Evolutionary conservation across 1,140 invertebrate genomes (phyloP).

Genomic region (Brachionus paranguensis): DNA sequence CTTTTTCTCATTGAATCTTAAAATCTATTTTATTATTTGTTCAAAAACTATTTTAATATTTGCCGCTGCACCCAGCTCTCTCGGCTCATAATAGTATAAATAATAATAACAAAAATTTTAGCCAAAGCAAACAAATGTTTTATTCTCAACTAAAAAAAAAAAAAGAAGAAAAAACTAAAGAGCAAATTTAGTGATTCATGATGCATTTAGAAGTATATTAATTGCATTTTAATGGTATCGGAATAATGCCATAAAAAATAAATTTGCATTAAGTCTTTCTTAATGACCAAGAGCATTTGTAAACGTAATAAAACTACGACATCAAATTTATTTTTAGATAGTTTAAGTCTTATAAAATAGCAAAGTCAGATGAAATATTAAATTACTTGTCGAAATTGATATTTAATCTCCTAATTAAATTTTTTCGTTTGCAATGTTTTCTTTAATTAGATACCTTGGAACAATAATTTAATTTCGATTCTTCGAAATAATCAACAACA

Average conservation of each 20-base stretch:
- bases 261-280: neutral
- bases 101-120: no score
- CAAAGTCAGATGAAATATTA: neutral
- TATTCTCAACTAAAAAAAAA: neutral
- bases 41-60: no score
- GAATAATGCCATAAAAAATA: neutral
- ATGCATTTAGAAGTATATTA: neutral
- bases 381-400: neutral
- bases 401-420: neutral
- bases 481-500: neutral
- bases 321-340: neutral
- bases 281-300: neutral
- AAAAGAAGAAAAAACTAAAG: neutral
- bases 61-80: no score
- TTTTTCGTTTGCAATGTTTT: neutral
- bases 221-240: conserved; percentile 20
- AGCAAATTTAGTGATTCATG: neutral
- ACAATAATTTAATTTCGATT: neutral
- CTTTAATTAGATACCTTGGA: neutral
- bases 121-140: neutral
- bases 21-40: neutral
- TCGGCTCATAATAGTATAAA: no score
- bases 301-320: neutral
- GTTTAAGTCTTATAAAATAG: neutral
- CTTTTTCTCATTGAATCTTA: neutral